Evolutionary conservation across 1,140 invertebrate species (phyloP).

Genomic region (Drosophila ambigua): DNA sequence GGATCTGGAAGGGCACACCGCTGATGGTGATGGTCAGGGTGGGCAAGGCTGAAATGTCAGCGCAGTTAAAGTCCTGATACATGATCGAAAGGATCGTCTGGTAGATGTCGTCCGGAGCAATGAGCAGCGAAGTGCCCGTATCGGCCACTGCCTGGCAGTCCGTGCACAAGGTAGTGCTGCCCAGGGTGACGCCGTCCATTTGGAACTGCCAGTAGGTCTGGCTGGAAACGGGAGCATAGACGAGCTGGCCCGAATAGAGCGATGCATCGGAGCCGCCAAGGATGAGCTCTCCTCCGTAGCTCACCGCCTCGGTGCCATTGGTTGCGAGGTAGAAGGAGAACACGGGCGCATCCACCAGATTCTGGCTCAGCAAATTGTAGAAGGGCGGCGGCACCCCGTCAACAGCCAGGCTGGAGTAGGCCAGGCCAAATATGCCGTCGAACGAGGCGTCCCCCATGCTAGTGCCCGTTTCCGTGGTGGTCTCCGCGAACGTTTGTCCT

Average conservation of each 20-base stretch:
- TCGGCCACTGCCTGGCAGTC: slow-evolving; percentile 89
- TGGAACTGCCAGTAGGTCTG: slow-evolving; percentile 98
- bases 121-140: slow-evolving; percentile 90
- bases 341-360: slow-evolving; percentile 89
- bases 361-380: slow-evolving; percentile 96
- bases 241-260: slow-evolving; percentile 94
- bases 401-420: slow-evolving; percentile 93
- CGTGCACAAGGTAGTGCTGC: slow-evolving; percentile 84
- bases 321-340: slow-evolving; percentile 96
- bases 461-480: slow-evolving; percentile 93
- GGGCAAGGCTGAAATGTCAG: slow-evolving; percentile 24
- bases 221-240: slow-evolving; percentile 92
- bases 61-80: slow-evolving; percentile 35
- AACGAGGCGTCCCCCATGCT: slow-evolving; percentile 96
- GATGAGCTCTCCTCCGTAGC: slow-evolving; percentile 94
- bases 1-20: slow-evolving; percentile 36
- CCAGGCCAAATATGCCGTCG: slow-evolving; percentile 98
- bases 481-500: slow-evolving; percentile 98
- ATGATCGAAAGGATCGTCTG: slow-evolving; percentile 11
- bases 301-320: slow-evolving; percentile 86
- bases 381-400: slow-evolving; percentile 96
- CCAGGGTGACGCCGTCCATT: slow-evolving; percentile 90
- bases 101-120: slow-evolving; percentile 85
- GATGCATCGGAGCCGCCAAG: slow-evolving; percentile 95
- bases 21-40: slow-evolving; percentile 43